Evolutionary conservation across 2,888 invertebrate genomes (phyloP).

Genomic region (Eristalinus sepulchralis): DNA sequence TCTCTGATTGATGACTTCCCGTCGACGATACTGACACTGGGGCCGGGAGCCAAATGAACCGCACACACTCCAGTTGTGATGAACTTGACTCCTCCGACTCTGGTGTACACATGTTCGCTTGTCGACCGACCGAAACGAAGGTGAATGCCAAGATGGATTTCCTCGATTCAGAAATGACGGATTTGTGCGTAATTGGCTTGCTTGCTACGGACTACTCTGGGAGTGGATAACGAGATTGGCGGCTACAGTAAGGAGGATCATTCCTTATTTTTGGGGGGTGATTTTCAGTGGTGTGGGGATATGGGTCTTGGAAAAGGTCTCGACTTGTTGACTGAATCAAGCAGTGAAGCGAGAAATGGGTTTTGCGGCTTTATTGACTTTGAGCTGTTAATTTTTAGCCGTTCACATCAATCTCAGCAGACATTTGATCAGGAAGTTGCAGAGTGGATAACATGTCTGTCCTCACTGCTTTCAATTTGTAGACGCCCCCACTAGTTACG

Average conservation of each 20-base stretch:
- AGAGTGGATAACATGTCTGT: too few relatives aligned
- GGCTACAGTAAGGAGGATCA: neutral
- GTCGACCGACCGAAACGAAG: neutral
- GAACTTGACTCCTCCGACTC: neutral
- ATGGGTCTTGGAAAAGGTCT: neutral
- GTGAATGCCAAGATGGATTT: neutral
- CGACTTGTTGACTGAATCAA: too few relatives aligned
- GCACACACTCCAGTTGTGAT: neutral
- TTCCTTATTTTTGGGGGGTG: neutral
- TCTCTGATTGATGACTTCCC: constrained; percentile 47
- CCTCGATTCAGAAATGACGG: neutral
- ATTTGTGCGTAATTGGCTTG: neutral
- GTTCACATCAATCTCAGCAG: too few relatives aligned
- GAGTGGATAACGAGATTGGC: neutral
- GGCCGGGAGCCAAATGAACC: neutral
- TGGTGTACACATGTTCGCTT: neutral
- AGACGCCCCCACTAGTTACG: too few relatives aligned
- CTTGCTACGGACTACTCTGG: neutral
- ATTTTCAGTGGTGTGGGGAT: neutral
- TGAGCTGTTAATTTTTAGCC: too few relatives aligned
- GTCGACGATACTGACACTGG: constrained; percentile 29
- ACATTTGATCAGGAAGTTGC: too few relatives aligned
- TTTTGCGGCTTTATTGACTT: too few relatives aligned
- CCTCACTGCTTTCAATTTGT: too few relatives aligned
- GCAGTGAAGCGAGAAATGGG: too few relatives aligned